These are phyloP conservation scores for Neopelma chrysocephalum DNA, from an alignment of 2,797 vertebrate species.

Conservation along the genomic window DNA sequence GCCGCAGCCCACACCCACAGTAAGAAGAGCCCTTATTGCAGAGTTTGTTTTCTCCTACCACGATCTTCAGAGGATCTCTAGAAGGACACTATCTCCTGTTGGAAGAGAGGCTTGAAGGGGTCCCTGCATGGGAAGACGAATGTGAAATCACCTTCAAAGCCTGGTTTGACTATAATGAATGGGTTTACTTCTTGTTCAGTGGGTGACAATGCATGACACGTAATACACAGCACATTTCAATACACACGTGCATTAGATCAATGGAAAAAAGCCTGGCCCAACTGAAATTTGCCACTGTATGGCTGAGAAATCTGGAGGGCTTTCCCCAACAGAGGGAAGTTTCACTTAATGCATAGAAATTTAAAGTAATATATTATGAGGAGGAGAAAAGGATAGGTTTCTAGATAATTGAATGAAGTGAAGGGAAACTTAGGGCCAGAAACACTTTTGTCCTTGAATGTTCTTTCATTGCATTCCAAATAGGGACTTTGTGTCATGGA, in stretches of 20 bases:
- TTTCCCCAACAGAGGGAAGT: not conserved
- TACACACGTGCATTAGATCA: not conserved
- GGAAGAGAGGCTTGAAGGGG: not conserved
- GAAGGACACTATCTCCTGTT: not conserved
- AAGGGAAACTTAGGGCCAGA: conserved; percentile 43
- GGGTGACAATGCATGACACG: fast-evolving
- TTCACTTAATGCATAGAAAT: not conserved
- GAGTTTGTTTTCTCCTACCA: not conserved
- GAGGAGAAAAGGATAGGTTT: not conserved
- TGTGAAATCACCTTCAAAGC: not conserved
- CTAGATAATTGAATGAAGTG: conserved; percentile 47
- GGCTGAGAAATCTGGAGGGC: not conserved
- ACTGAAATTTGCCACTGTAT: not conserved
- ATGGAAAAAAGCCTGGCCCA: not conserved
- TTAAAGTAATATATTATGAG: not conserved
- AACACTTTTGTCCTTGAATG: conserved; percentile 42
- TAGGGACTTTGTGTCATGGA: conserved; percentile 40
- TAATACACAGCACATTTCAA: not conserved
- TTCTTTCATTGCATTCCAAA: conserved; percentile 36
- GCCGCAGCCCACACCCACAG: not conserved
- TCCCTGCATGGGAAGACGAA: not conserved
- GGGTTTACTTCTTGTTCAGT: not conserved
- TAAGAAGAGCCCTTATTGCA: not conserved
- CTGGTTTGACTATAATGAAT: not conserved
- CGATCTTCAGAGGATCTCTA: not conserved